These are phyloP conservation scores for Ceyx melanurus DNA, from an alignment of 2,113 vertebrate species.

Conservation along the genomic window DNA sequence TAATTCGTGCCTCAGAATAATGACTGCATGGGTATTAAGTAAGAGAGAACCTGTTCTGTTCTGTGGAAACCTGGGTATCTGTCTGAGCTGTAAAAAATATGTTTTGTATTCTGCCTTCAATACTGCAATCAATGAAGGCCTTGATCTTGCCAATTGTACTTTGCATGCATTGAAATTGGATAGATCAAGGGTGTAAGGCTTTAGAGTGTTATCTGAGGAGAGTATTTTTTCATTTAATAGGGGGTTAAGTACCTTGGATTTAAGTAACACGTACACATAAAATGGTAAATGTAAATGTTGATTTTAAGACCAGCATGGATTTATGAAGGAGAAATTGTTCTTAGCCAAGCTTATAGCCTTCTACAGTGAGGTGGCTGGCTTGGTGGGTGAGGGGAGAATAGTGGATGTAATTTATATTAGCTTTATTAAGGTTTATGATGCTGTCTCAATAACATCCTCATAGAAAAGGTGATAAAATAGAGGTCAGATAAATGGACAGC, in stretches of 20 bases:
- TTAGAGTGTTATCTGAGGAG: not conserved
- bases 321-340: not conserved
- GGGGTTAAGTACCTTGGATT: not conserved
- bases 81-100: not conserved
- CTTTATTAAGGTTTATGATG: not conserved
- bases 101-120: not conserved
- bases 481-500: not conserved
- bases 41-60: not conserved
- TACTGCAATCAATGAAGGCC: not conserved
- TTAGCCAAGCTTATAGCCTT: not conserved
- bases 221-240: not conserved
- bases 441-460: not conserved
- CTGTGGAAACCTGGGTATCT: not conserved
- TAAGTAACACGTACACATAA: not conserved
- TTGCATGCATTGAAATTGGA: not conserved
- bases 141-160: not conserved
- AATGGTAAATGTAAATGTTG: not conserved
- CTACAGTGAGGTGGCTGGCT: not conserved
- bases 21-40: not conserved
- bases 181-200: not conserved
- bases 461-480: not conserved
- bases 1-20: not conserved
- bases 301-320: not conserved
- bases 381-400: not conserved
- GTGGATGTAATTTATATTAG: not conserved